Conservation (phyloP, 2,113 vertebrate genomes). For the Alligator mississippiensis region DNA sequence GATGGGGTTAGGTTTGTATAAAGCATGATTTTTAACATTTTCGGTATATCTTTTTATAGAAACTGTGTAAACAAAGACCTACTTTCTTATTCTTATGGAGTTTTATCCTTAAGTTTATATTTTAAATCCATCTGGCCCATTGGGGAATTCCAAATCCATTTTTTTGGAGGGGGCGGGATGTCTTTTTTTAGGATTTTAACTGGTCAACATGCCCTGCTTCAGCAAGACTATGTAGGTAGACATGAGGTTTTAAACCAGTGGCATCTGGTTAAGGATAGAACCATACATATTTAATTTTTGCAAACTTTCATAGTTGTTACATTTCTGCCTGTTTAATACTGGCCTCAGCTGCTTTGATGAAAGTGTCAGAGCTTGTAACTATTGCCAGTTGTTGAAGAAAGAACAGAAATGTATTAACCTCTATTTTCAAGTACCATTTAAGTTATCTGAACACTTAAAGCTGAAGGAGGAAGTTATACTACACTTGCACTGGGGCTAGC, state of each 20-base stretch:
- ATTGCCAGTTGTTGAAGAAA: not conserved
- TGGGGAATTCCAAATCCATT: not conserved
- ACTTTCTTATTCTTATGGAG: not conserved
- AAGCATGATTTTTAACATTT: not conserved
- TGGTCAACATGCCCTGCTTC: too few species aligned
- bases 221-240: too few species aligned
- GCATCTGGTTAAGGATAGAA: not conserved
- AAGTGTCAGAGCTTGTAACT: not conserved
- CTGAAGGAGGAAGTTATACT: not conserved
- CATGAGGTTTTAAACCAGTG: not conserved
- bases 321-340: not conserved
- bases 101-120: not conserved
- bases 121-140: not conserved
- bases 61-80: not conserved
- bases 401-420: accelerated
- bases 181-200: too few species aligned
- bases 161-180: not conserved
- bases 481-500: not conserved
- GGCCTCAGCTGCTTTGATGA: not conserved
- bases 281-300: not conserved
- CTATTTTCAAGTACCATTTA: not conserved
- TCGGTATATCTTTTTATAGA: not conserved
- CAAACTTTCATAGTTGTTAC: accelerated
- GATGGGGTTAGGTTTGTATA: not conserved
- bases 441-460: not conserved